phyloP scores from a whole-genome alignment of 2,113 vertebrate species.

The Hystrix brachyura region DNA sequence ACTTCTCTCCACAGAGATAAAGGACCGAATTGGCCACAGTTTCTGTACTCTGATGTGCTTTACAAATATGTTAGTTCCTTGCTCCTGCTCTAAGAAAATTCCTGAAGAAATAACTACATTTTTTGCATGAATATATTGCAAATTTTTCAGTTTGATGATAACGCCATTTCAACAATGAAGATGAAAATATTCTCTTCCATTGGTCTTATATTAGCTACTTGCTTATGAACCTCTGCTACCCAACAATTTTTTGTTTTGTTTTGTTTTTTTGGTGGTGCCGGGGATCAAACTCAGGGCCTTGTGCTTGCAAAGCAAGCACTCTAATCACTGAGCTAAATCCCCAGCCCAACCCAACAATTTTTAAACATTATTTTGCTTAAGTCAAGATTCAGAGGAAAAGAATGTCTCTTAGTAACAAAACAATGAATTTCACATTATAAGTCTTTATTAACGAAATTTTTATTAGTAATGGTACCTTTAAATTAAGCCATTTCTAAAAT shows the following conservation, averaged over 20 bases:
- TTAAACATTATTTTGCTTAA: not conserved
- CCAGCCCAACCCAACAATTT: not conserved
- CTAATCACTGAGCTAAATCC: no score
- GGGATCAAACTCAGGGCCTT: no score
- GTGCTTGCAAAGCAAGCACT: no score
- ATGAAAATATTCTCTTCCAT: not conserved
- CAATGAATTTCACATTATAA: not conserved
- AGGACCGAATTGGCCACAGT: not conserved
- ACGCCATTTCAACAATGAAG: not conserved
- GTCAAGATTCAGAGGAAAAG: not conserved
- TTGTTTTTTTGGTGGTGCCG: no score
- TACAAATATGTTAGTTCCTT: not conserved
- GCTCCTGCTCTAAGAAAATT: not conserved
- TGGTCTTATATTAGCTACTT: not conserved
- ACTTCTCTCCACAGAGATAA: not conserved
- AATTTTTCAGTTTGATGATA: not conserved
- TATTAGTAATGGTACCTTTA: not conserved
- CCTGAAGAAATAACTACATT: not conserved
- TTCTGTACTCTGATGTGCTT: not conserved
- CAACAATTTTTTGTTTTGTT: not conserved
- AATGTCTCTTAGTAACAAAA: not conserved
- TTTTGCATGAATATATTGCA: not conserved
- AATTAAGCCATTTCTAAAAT: not conserved
- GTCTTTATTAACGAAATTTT: not conserved
- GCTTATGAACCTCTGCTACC: not conserved